Conservation (phyloP, 2,113 vertebrate genomes). For the Aplodontia rufa region DNA sequence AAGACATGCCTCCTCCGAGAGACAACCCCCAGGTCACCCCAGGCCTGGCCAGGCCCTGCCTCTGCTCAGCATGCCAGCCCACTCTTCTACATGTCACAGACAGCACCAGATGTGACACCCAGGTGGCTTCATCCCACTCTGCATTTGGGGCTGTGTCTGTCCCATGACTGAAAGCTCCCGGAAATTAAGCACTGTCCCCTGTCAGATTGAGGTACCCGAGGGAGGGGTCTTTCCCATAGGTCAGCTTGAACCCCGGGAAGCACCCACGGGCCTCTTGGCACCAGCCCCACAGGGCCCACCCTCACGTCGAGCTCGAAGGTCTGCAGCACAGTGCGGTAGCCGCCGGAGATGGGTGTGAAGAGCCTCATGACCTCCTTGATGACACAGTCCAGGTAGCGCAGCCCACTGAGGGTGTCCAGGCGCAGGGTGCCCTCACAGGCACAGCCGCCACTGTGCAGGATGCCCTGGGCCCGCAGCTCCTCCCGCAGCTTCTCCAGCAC, state of each 20-base stretch:
- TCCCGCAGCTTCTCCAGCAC: conserved; percentile 95
- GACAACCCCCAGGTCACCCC: neutral
- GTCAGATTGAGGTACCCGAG: neutral
- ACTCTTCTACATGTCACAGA: neutral
- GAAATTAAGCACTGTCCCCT: neutral
- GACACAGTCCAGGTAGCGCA: conserved; percentile 97
- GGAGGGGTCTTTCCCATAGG: no score
- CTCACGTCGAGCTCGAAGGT: conserved; percentile 98
- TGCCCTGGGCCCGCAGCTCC: conserved; percentile 91
- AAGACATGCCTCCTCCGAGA: neutral
- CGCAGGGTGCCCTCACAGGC: conserved; percentile 91
- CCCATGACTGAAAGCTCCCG: neutral
- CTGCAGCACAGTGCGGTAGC: conserved; percentile 96
- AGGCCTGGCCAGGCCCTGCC: neutral
- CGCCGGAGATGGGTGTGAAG: conserved; percentile 95
- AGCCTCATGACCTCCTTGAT: conserved; percentile 98
- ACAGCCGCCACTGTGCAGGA: conserved; percentile 94
- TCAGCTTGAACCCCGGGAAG: no score
- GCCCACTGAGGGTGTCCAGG: conserved; percentile 90
- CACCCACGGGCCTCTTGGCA: neutral
- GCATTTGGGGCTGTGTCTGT: neutral
- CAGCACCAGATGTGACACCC: neutral
- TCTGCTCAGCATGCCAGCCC: no score
- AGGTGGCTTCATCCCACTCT: neutral
- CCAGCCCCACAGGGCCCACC: neutral